These are phyloP conservation scores for Acronicta alni DNA, from an alignment of 2,888 invertebrate genomes.

Conservation along the genomic window DNA sequence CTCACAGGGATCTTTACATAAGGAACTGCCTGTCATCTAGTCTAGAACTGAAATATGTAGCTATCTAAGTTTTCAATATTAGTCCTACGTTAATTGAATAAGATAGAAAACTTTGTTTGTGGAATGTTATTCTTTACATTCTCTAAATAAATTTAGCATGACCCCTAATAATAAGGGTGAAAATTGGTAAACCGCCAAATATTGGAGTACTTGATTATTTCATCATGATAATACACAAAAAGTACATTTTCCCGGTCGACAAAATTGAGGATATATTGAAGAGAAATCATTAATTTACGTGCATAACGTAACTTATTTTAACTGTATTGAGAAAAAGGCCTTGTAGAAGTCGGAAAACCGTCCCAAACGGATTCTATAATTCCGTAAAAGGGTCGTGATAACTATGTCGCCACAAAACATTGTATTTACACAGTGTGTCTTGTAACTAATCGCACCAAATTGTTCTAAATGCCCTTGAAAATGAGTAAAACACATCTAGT, in stretches of 20 bases:
- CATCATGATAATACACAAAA: too few relatives aligned
- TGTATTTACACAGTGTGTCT: conserved; percentile 67
- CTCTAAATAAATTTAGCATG: too few relatives aligned
- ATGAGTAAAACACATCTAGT: conserved; percentile 47
- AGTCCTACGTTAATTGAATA: too few relatives aligned
- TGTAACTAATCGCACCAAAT: conserved; percentile 60
- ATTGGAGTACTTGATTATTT: too few relatives aligned
- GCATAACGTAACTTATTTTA: conserved; percentile 14
- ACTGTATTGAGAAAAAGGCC: conserved; percentile 45
- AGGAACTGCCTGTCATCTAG: too few relatives aligned
- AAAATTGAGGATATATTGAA: conserved; percentile 14
- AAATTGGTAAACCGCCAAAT: too few relatives aligned
- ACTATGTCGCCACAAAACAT: conserved; percentile 45
- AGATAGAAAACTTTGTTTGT: too few relatives aligned
- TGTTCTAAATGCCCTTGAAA: conserved; percentile 77
- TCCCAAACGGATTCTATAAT: conserved; percentile 20
- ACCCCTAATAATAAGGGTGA: too few relatives aligned
- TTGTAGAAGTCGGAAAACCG: conserved; percentile 34
- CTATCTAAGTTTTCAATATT: too few relatives aligned
- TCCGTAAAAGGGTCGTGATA: conserved; percentile 49
- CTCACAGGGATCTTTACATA: too few relatives aligned
- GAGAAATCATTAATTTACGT: conserved; percentile 31
- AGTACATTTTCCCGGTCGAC: background rate
- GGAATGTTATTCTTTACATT: too few relatives aligned
- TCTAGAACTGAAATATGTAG: too few relatives aligned